Conservation (phyloP, 2,888 invertebrate genomes). For the Notocelia uddmanniana region DNA sequence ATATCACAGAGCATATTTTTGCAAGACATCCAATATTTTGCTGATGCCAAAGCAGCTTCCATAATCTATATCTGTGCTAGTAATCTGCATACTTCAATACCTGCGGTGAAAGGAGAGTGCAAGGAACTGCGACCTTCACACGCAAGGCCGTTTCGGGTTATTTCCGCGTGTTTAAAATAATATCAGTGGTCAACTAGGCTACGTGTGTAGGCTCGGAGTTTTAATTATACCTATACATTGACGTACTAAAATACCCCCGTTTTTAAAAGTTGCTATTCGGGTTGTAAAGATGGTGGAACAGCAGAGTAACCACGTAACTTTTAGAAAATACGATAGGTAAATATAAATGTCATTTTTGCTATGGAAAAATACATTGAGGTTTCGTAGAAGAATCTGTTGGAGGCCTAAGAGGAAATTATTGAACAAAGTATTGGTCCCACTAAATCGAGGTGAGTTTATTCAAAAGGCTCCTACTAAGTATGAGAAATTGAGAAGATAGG, state of each 20-base stretch:
- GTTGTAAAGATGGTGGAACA: no score
- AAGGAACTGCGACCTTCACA: slow-evolving; percentile 44
- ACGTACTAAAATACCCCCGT: slow-evolving; percentile 1
- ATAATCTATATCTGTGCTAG: slow-evolving; percentile 10
- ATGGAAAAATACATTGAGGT: no score
- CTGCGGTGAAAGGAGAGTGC: slow-evolving; percentile 45
- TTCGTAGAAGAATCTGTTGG: no score
- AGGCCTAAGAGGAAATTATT: no score
- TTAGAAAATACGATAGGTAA: no score
- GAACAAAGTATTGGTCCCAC: no score
- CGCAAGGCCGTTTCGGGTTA: slow-evolving; percentile 38
- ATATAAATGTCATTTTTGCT: no score
- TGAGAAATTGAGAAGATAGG: no score
- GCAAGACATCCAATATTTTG: background rate
- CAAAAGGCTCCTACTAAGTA: no score
- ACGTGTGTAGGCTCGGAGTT: background rate
- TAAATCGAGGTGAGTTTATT: no score
- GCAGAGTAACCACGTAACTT: no score
- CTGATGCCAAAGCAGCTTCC: background rate
- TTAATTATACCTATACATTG: slow-evolving; percentile 7
- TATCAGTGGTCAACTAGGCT: slow-evolving; percentile 26
- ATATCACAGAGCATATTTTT: background rate
- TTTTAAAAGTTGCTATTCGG: background rate
- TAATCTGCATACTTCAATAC: slow-evolving; percentile 15
- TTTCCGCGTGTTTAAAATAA: slow-evolving; percentile 39